Conservation (phyloP, 2,888 invertebrate species). For the Apocheima hispidaria region DNA sequence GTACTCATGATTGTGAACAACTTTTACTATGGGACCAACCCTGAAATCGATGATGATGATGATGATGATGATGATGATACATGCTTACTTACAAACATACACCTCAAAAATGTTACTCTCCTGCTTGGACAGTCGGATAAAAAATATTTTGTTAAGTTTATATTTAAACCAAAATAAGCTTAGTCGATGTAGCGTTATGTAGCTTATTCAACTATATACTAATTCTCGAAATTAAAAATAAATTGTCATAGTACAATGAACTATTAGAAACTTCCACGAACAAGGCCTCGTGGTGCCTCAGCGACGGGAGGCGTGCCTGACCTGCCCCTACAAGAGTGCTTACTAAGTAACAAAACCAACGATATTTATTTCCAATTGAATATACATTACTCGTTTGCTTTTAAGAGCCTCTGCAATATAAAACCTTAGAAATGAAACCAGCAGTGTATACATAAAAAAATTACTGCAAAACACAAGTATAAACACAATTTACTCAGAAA, state of each 20-base stretch:
- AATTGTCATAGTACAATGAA: slow-evolving; percentile 64
- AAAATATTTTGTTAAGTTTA: too few species aligned
- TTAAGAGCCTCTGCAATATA: not conserved
- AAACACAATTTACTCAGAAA: not conserved
- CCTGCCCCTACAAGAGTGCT: slow-evolving; percentile 50
- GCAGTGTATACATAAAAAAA: slow-evolving; percentile 20
- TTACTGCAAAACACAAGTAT: too few species aligned
- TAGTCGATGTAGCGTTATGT: not conserved
- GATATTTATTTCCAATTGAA: slow-evolving; percentile 32
- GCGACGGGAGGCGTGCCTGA: slow-evolving; percentile 68
- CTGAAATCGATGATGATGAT: too few species aligned
- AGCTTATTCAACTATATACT: not conserved
- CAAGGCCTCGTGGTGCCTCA: slow-evolving; percentile 64
- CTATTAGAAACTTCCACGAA: slow-evolving; percentile 75
- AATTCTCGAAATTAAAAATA: slow-evolving; percentile 26
- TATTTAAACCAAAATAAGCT: not conserved
- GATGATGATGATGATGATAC: too few species aligned
- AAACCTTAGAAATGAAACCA: not conserved
- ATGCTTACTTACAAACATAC: too few species aligned
- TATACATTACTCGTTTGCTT: slow-evolving; percentile 43
- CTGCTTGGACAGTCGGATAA: too few species aligned
- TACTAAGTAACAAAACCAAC: slow-evolving; percentile 40
- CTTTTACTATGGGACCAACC: too few species aligned
- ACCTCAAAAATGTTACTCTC: too few species aligned
- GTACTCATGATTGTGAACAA: too few species aligned